Conservation (phyloP, 2,888 invertebrate genomes). For the Heliothis peltigera region DNA sequence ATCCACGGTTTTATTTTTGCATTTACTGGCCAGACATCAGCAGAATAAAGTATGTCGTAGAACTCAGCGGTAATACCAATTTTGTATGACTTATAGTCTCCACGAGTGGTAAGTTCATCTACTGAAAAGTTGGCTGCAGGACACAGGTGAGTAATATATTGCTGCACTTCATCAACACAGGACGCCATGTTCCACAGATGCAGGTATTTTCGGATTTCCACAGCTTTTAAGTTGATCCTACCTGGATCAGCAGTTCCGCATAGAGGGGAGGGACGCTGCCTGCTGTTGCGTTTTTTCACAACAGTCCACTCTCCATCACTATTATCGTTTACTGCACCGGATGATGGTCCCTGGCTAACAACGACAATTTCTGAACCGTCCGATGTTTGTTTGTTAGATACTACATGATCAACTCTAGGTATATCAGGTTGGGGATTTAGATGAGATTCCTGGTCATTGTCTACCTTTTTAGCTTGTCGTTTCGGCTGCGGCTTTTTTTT, state of each 20-base stretch:
- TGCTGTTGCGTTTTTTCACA: neutral
- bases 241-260: neutral
- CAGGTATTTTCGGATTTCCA: neutral
- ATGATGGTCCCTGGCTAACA: neutral
- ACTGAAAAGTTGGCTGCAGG: neutral
- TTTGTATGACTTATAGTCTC: slow-evolving; percentile 2
- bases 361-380: neutral
- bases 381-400: neutral
- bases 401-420: neutral
- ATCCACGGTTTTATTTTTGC: neutral
- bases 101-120: neutral
- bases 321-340: neutral
- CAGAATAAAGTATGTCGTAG: neutral
- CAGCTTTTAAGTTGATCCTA: neutral
- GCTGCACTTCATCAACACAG: neutral
- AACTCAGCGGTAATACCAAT: neutral
- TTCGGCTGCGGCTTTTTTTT: neutral
- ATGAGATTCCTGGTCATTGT: neutral
- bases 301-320: neutral
- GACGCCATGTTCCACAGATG: too few species aligned
- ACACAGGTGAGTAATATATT: neutral
- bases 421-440: neutral
- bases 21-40: slow-evolving; percentile 1
- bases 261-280: neutral
- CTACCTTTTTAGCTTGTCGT: neutral